Evolutionary conservation across 2,888 invertebrate genomes (phyloP).

Genomic region (Unio delphinus): DNA sequence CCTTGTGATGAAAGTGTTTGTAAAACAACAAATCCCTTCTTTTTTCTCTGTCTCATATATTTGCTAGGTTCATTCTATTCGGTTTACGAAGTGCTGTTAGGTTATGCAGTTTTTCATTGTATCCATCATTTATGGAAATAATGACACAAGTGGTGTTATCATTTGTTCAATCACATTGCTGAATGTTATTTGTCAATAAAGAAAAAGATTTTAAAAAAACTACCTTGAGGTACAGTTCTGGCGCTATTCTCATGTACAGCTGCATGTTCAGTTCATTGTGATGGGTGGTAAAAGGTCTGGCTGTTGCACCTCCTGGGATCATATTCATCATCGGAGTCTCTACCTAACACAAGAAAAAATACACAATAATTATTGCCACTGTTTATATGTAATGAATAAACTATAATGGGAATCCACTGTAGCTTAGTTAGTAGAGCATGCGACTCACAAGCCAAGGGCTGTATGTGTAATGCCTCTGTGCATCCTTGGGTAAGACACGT

Average conservation of each 20-base stretch:
- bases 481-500: too few relatives aligned
- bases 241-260: constrained; percentile 97
- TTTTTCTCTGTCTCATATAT: too few relatives aligned
- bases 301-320: constrained; percentile 98
- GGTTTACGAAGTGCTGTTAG: too few relatives aligned
- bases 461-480: too few relatives aligned
- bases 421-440: too few relatives aligned
- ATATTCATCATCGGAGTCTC: constrained; percentile 99
- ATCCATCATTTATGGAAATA: not conserved
- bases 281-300: constrained; percentile 98
- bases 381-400: too few relatives aligned
- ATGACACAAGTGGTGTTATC: not conserved
- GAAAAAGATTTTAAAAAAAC: constrained; percentile 1
- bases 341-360: constrained; percentile 72
- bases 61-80: too few relatives aligned
- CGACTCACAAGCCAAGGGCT: too few relatives aligned
- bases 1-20: too few relatives aligned
- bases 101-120: not conserved
- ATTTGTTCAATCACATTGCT: not conserved
- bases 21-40: too few relatives aligned
- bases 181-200: not conserved
- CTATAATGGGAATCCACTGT: too few relatives aligned
- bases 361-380: too few relatives aligned
- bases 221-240: constrained; percentile 95
- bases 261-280: constrained; percentile 99